phyloP scores from a whole-genome alignment of 2,888 invertebrate species.

The Agrotis segetum region DNA sequence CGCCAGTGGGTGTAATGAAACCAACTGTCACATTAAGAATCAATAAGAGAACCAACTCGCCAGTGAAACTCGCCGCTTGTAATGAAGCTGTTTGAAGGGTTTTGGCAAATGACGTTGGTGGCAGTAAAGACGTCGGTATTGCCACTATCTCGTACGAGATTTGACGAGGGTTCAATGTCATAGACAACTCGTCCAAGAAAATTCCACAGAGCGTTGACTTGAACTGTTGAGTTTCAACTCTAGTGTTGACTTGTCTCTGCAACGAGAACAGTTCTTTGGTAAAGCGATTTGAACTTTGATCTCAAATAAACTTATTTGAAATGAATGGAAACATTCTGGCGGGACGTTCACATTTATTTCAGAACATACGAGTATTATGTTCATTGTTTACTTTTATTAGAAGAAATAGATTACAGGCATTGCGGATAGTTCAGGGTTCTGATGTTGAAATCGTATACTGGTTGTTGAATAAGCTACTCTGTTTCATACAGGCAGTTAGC shows the following conservation, averaged over 20 bases:
- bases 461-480: not conserved
- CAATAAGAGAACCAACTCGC: constrained; percentile 57
- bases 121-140: constrained; percentile 85
- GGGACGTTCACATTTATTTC: constrained; percentile 57
- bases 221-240: constrained; percentile 52
- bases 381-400: constrained; percentile 36
- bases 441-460: constrained; percentile 20
- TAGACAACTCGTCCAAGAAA: constrained; percentile 67
- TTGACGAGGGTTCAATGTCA: constrained; percentile 74
- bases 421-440: constrained; percentile 4
- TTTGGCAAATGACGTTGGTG: constrained; percentile 67
- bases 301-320: constrained; percentile 62
- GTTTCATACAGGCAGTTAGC: not conserved
- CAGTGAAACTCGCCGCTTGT: constrained; percentile 54
- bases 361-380: too few relatives aligned
- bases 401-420: constrained; percentile 4
- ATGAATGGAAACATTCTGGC: constrained; percentile 58
- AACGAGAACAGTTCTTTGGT: constrained; percentile 53
- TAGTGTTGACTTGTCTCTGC: constrained; percentile 63
- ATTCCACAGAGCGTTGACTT: constrained; percentile 76
- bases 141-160: constrained; percentile 68
- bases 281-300: constrained; percentile 71
- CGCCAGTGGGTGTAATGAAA: constrained; percentile 54
- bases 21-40: constrained; percentile 63
- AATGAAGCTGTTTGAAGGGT: constrained; percentile 62